Percentiles rank a stretch among this genome's conserved stretches.
phyloP scores from a whole-genome alignment of 2,113 vertebrate species.

The Crotalus horridus region DNA sequence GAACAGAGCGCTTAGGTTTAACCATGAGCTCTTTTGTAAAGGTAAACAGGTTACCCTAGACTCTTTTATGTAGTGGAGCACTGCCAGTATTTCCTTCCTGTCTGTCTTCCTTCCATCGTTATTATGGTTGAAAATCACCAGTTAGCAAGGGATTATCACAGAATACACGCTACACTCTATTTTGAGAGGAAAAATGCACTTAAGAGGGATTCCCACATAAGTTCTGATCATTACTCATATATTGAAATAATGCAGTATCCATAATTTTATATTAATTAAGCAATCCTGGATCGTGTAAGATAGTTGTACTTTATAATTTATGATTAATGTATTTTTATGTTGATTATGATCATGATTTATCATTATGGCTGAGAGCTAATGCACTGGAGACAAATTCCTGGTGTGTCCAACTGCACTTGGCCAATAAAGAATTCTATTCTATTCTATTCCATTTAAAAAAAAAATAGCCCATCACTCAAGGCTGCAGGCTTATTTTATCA shows the following conservation, averaged over 20 bases:
- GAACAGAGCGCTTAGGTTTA: not conserved
- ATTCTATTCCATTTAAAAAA: too few relatives aligned
- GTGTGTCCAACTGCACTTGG: too few relatives aligned
- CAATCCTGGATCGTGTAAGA: not conserved
- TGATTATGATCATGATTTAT: too few relatives aligned
- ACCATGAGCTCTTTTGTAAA: not conserved
- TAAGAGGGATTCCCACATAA: not conserved
- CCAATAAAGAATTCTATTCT: too few relatives aligned
- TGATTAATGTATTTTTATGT: too few relatives aligned
- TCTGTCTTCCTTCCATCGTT: slow-evolving; percentile 9
- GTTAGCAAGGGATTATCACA: not conserved
- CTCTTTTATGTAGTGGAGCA: not conserved
- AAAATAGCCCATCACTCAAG: not conserved
- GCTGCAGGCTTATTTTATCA: not conserved
- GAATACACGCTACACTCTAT: not conserved
- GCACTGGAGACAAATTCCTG: too few relatives aligned
- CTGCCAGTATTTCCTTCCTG: not conserved
- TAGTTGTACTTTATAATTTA: not conserved
- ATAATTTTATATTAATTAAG: not conserved
- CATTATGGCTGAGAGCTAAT: too few relatives aligned
- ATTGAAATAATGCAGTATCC: not conserved
- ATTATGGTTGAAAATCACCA: not conserved
- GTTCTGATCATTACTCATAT: not conserved
- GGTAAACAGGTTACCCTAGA: not conserved
- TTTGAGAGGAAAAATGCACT: not conserved